A percentile compares a stretch with the other conserved stretches of the same genome.
Evolutionary conservation across 2,113 vertebrate species (phyloP).

Genomic region (Stigmatopora nigra): DNA sequence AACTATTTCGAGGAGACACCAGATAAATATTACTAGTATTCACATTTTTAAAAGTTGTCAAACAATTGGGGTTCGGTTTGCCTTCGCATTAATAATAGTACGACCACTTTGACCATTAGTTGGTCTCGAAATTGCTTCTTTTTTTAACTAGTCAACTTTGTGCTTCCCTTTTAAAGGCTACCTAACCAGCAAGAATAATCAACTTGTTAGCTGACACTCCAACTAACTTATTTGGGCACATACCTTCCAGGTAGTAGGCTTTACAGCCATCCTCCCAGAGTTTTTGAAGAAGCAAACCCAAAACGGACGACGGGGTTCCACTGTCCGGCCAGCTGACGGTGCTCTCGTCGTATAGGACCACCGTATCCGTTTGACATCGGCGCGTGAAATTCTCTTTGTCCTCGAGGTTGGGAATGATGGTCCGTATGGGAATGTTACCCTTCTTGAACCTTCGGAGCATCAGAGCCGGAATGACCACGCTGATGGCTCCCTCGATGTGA

Average conservation of each 20-base stretch:
- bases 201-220: not conserved
- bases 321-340: constrained; percentile 86
- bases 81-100: not conserved
- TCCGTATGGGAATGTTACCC: constrained; percentile 88
- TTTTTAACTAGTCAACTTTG: not conserved
- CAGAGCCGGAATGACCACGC: constrained; percentile 89
- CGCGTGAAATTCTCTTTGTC: constrained; percentile 84
- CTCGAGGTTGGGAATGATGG: constrained; percentile 85
- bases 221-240: not conserved
- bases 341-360: constrained; percentile 92
- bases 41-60: not conserved
- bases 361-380: constrained; percentile 85
- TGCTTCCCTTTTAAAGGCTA: not conserved
- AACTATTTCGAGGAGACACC: not conserved
- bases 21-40: too few relatives aligned
- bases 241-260: constrained; percentile 91
- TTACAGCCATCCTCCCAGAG: constrained; percentile 92
- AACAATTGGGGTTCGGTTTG: not conserved
- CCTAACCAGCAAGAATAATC: not conserved
- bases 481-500: constrained; percentile 93
- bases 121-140: not conserved
- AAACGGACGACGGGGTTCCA: constrained; percentile 80
- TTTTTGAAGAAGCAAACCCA: constrained; percentile 87
- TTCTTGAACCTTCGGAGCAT: constrained; percentile 94
- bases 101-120: not conserved